Conservation (phyloP, 1,140 invertebrate genomes). For the Lordiphosa mommai region DNA sequence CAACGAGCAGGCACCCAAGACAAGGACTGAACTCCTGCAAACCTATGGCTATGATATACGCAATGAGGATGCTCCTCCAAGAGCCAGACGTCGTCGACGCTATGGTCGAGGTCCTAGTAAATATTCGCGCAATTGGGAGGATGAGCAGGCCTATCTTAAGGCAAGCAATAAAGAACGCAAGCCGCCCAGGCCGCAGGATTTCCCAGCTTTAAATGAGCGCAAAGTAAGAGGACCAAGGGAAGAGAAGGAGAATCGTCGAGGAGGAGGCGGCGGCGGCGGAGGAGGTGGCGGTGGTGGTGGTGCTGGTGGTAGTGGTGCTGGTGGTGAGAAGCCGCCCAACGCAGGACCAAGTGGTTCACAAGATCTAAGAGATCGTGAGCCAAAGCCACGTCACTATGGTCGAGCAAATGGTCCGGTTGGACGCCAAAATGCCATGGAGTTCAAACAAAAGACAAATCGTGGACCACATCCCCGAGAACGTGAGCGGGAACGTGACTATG, state of each 20-base stretch:
- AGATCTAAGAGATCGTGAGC: conserved; percentile 33
- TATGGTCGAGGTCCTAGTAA: conserved; percentile 95
- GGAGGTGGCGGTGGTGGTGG: background rate
- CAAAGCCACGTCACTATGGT: conserved; percentile 50
- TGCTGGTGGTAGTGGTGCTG: background rate
- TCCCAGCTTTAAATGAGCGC: conserved; percentile 76
- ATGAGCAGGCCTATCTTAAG: conserved; percentile 90
- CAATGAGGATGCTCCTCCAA: conserved; percentile 93
- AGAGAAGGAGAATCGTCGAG: conserved; percentile 73
- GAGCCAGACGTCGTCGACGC: conserved; percentile 89
- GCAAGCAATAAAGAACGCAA: conserved; percentile 69
- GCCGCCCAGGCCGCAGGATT: conserved; percentile 76
- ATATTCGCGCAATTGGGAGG: conserved; percentile 95
- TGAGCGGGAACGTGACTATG: conserved; percentile 42
- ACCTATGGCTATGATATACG: conserved; percentile 97
- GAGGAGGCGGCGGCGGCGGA: conserved; percentile 12
- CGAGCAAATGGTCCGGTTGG: conserved; percentile 36
- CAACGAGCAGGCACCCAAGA: conserved; percentile 89
- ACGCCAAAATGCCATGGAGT: conserved; percentile 59
- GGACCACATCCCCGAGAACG: conserved; percentile 25
- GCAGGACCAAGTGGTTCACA: conserved; percentile 5
- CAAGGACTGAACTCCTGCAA: conserved; percentile 90
- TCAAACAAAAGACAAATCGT: conserved; percentile 50
- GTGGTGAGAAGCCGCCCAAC: conserved; percentile 22
- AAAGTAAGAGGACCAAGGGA: conserved; percentile 42